These are phyloP conservation scores for Pachypanchax playfairii DNA, from an alignment of 2,113 vertebrate species.

Conservation along the genomic window DNA sequence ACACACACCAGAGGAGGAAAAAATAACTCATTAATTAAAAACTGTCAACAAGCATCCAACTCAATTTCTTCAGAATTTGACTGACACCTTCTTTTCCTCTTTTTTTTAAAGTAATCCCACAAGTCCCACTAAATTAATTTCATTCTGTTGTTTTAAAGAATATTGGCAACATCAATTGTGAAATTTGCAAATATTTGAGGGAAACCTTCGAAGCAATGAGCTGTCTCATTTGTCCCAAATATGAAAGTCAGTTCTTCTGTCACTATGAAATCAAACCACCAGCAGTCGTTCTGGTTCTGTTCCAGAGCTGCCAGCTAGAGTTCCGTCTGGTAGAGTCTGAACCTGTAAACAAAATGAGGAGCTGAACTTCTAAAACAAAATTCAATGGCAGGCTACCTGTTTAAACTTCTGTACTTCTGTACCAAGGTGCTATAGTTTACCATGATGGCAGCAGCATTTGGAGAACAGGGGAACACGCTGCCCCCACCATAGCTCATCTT, in stretches of 20 bases:
- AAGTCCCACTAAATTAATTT: no score
- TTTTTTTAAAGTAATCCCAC: neutral
- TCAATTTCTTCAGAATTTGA: neutral
- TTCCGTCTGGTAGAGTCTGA: neutral
- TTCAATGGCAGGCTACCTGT: neutral
- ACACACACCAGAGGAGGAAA: neutral
- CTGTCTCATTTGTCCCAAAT: neutral
- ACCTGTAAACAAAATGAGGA: neutral
- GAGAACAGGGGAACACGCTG: no score
- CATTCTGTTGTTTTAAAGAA: neutral
- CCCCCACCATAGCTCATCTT: no score
- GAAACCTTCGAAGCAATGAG: neutral
- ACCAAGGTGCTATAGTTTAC: no score
- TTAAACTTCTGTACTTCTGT: no score
- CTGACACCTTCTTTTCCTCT: neutral
- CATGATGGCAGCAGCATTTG: no score
- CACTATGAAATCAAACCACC: neutral
- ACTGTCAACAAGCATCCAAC: neutral
- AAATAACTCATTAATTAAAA: conserved; percentile 1
- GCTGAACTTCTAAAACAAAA: neutral
- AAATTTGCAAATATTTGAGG: neutral
- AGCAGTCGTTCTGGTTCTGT: neutral
- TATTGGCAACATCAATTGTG: no score
- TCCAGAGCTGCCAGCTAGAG: neutral
- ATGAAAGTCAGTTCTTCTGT: neutral